Base-by-base conservation (phyloP, 2,888 invertebrate species). In the Thereva nobilitata region DNA sequence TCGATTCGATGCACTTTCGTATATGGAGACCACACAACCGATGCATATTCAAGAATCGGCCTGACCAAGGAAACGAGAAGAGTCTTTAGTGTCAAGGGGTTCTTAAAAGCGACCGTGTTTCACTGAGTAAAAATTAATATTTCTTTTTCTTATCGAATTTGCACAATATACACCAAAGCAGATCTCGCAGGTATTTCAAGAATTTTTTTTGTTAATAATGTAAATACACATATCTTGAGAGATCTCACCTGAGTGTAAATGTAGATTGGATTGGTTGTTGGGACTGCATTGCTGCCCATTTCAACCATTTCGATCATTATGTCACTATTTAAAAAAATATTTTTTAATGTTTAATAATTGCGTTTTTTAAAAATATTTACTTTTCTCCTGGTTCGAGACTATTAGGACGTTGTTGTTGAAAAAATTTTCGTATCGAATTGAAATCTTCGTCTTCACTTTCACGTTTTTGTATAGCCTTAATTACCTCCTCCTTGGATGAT, bases 301-400 rank as follows among this genome's bases (percentile, higher is more conserved):
- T 85, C 86, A 77, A 86, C 87, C 87, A 87, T 86, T 78, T 87
- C 86, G 83, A 84, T 80, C 57, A 79, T 72, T 56, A 80, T 77
- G 54, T 78, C 76, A 67, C 81, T 81, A 71, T 41, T 70, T 54
- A n/a, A 45, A 53, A 34, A 52, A 34, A 52, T 10, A 52, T 8
- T 37, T 34, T 34, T 10, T 12, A 9, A 8, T 64, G 5, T 63
- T 6, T 12, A 23, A 2, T 40, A 8, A 63, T 8, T 9, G 41
- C 5, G 40, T 49, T 40, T 7, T 5, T 8, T 37, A 45, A 10
- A 35, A 23, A 5, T 38, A 12, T 66, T 70, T 71, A 81, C 82
- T 80, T 87, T 73, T 85, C 86, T 72, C 85, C 84, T 78, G 86
- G 86, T 70, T 86, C 87, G 74, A 85, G 80, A 77, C 87, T 87